Percentiles rank a stretch among this genome's conserved stretches.
phyloP scores from a whole-genome alignment of 2,113 vertebrate species.

The Panthera leo region DNA sequence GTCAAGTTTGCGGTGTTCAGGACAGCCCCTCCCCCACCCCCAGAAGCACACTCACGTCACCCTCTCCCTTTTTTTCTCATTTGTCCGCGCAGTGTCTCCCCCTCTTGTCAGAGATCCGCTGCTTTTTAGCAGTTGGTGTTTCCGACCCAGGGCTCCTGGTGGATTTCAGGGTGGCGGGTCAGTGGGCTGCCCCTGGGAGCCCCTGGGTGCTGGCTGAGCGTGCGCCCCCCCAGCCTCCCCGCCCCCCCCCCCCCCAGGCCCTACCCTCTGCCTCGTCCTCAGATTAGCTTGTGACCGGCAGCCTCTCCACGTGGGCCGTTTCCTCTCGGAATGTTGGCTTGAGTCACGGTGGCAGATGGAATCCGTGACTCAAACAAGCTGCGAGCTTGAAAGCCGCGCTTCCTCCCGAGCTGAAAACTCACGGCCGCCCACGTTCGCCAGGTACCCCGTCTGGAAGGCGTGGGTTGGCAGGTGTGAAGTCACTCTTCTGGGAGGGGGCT shows the following conservation, averaged over 20 bases:
- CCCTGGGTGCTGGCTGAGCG: not conserved
- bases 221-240: fast-evolving
- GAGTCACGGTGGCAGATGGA: constrained; percentile 55
- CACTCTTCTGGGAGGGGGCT: not conserved
- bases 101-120: not conserved
- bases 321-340: constrained; percentile 37
- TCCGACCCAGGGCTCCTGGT: not conserved
- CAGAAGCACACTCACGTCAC: not conserved
- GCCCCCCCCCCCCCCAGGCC: not conserved
- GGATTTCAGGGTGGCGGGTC: not conserved
- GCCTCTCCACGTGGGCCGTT: not conserved
- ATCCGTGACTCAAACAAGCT: constrained; percentile 22
- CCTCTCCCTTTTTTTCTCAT: fast-evolving
- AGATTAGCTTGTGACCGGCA: not conserved
- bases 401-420: constrained; percentile 42
- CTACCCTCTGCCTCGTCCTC: not conserved
- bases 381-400: constrained; percentile 8
- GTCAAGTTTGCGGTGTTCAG: fast-evolving
- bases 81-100: too few relatives aligned
- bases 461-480: not conserved
- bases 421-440: not conserved
- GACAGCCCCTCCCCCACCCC: not conserved
- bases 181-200: not conserved
- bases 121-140: not conserved
- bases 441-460: not conserved